A percentile compares a stretch with the other conserved stretches of the same genome.
These are phyloP conservation scores for Drosophila mimetica DNA, from an alignment of 2,888 invertebrate genomes.

Conservation along the genomic window DNA sequence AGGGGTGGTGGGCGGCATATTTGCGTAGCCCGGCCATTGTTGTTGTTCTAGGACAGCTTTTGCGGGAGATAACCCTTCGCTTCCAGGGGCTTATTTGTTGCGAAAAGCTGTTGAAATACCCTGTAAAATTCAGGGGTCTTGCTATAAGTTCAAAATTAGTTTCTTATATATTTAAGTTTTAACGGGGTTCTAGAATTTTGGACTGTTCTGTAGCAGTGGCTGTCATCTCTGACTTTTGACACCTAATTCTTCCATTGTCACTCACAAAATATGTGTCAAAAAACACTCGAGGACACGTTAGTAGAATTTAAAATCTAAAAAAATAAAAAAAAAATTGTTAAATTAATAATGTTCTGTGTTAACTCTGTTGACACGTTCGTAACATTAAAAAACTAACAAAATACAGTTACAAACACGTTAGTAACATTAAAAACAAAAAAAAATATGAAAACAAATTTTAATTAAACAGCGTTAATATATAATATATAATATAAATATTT, in stretches of 20 bases:
- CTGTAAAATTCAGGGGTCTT: background rate
- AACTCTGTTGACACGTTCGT: too few relatives aligned
- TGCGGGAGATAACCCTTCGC: background rate
- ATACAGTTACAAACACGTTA: too few relatives aligned
- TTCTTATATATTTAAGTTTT: background rate
- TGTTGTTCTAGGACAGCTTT: conserved; percentile 37
- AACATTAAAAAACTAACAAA: too few relatives aligned
- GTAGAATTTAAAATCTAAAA: too few relatives aligned
- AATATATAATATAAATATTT: too few relatives aligned
- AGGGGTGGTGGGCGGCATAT: conserved; percentile 8
- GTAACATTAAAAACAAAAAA: too few relatives aligned
- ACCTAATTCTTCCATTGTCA: background rate
- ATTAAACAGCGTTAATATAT: too few relatives aligned
- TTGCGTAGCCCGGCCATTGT: conserved; percentile 10
- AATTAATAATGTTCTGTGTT: too few relatives aligned
- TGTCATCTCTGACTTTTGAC: background rate
- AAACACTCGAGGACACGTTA: background rate
- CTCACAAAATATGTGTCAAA: background rate
- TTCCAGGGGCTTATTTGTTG: background rate
- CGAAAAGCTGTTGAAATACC: conserved; percentile 5
- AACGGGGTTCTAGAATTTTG: background rate
- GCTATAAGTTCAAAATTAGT: too few relatives aligned
- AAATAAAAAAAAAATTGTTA: too few relatives aligned
- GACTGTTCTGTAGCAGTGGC: background rate
- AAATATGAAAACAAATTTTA: too few relatives aligned